Percentiles rank a stretch among this genome's conserved stretches.
Conservation (phyloP, 2,797 vertebrate genomes). For the Halcyon chelicuti region DNA sequence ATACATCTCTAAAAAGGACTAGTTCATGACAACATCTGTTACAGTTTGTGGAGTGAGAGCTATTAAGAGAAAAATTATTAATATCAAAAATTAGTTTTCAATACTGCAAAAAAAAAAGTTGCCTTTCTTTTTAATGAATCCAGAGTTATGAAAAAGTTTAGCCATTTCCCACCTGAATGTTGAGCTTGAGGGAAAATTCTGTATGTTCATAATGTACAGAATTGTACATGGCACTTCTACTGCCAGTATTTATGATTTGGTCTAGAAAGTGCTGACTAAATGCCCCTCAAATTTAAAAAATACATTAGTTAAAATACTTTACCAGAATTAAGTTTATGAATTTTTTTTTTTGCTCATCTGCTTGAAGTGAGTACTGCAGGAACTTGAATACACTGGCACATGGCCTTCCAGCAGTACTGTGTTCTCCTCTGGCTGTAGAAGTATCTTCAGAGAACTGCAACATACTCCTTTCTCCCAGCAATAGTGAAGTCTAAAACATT, state of each 20-base stretch:
- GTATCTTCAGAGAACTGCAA: not conserved
- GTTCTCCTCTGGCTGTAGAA: not conserved
- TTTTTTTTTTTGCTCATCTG: too few species aligned
- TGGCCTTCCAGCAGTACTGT: not conserved
- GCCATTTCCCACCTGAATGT: not conserved
- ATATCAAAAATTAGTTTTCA: not conserved
- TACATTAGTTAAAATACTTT: not conserved
- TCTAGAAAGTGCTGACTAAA: not conserved
- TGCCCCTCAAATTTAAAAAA: not conserved
- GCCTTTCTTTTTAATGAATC: not conserved
- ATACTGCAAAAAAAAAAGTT: not conserved
- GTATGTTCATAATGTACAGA: not conserved
- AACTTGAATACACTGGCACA: not conserved
- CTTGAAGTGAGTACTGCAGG: not conserved
- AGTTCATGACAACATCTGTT: not conserved
- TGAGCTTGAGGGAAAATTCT: not conserved
- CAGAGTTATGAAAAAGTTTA: not conserved
- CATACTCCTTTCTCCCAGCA: not conserved
- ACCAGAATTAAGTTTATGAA: not conserved
- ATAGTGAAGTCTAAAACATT: not conserved
- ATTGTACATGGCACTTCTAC: not conserved
- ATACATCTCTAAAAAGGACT: not conserved
- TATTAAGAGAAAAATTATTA: not conserved
- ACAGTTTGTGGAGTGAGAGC: not conserved
- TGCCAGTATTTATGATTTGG: not conserved